phyloP scores from a whole-genome alignment of 2,888 invertebrate species.

The Athalia cordata region DNA sequence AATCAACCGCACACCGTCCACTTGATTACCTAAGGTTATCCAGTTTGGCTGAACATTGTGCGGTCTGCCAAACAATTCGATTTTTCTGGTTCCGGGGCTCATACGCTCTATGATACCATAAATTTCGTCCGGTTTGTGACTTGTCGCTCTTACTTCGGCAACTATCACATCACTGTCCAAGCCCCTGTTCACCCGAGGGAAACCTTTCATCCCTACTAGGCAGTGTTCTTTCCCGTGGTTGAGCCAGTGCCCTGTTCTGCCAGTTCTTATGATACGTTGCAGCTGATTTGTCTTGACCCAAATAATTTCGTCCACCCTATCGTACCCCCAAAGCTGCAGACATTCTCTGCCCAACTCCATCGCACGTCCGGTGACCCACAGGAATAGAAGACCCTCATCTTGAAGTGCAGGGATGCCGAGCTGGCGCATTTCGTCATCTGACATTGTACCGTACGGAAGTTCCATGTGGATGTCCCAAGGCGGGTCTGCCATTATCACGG shows the following conservation, averaged over 20 bases:
- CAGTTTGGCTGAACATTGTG: constrained; percentile 99
- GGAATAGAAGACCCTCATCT: constrained; percentile 96
- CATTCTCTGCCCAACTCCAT: constrained; percentile 98
- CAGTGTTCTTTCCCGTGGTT: constrained; percentile 99
- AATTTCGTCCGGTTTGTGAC: constrained; percentile 98
- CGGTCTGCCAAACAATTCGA: constrained; percentile 96
- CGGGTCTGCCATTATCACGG: constrained; percentile 99
- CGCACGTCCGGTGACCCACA: constrained; percentile 98
- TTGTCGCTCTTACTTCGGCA: constrained; percentile 97
- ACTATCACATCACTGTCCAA: constrained; percentile 99
- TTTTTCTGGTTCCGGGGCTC: constrained; percentile 97
- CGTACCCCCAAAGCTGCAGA: constrained; percentile 96
- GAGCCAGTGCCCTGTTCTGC: constrained; percentile 98
- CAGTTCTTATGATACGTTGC: constrained; percentile 96
- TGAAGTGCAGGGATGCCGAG: constrained; percentile 95
- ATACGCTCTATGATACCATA: constrained; percentile 98
- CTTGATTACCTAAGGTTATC: constrained; percentile 98
- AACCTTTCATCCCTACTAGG: constrained; percentile 96
- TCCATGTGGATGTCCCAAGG: constrained; percentile 99
- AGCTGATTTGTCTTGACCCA: constrained; percentile 99
- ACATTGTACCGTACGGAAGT: constrained; percentile 98
- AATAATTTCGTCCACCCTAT: constrained; percentile 96
- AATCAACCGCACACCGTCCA: constrained; percentile 94
- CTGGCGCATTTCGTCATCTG: constrained; percentile 98
- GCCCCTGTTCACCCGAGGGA: constrained; percentile 92